A percentile compares a stretch with the other conserved stretches of the same genome.
Evolutionary conservation across 2,888 invertebrate species (phyloP).

Genomic region (Ormyrus pomaceus): DNA sequence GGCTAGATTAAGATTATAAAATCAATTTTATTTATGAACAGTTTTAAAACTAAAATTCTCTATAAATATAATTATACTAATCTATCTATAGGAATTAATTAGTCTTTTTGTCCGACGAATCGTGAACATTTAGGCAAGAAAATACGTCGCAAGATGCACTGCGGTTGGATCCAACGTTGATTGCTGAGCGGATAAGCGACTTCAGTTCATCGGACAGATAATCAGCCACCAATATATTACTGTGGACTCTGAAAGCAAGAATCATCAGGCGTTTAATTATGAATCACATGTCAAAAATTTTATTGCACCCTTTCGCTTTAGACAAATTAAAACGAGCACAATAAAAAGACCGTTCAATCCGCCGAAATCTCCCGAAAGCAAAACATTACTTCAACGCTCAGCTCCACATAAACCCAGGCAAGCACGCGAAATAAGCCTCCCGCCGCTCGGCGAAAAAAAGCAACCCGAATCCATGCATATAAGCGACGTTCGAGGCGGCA

Average conservation of each 20-base stretch:
- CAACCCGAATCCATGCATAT: too few species aligned
- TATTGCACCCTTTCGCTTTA: not conserved
- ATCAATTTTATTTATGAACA: not conserved
- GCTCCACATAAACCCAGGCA: too few species aligned
- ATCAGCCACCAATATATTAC: conserved; percentile 64
- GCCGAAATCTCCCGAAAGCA: too few species aligned
- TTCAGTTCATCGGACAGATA: conserved; percentile 64
- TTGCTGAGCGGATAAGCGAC: conserved; percentile 66
- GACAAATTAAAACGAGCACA: too few species aligned
- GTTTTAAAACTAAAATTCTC: not conserved
- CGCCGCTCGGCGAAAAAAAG: too few species aligned
- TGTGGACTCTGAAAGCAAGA: conserved; percentile 65
- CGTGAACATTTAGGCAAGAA: conserved; percentile 48
- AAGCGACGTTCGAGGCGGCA: too few species aligned
- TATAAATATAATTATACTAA: conserved; percentile 11
- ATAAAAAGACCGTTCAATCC: too few species aligned
- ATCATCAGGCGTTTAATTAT: not conserved
- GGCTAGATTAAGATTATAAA: conserved; percentile 21
- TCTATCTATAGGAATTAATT: not conserved
- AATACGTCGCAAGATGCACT: conserved; percentile 51
- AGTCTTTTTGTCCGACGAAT: conserved; percentile 34
- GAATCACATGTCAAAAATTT: not conserved
- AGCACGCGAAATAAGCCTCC: too few species aligned
- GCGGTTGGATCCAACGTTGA: conserved; percentile 62
- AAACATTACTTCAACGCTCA: too few species aligned